Evolutionary conservation across 1,140 invertebrate genomes (phyloP).

Genomic region (Drosophila mayri): DNA sequence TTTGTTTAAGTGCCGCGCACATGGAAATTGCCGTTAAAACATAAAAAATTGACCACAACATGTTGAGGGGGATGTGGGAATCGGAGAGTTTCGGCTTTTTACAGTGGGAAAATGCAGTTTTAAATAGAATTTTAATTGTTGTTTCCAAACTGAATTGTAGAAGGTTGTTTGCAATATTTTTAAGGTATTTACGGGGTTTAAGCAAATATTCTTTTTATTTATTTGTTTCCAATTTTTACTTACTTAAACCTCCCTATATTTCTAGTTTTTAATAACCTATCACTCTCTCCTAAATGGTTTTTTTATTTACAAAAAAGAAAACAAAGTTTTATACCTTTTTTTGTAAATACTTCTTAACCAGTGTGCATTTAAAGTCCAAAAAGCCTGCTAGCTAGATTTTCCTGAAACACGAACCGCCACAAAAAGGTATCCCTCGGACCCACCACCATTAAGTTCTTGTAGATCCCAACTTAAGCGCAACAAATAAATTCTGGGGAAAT

Average conservation of each 20-base stretch:
- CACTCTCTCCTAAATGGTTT: too few relatives aligned
- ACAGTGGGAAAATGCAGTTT: not conserved
- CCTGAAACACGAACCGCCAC: conserved; percentile 15
- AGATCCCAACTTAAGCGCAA: conserved; percentile 10
- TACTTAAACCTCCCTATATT: not conserved
- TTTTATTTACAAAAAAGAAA: not conserved
- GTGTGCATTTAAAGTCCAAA: not conserved
- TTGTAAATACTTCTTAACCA: conserved; percentile 3
- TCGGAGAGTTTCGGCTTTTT: not conserved
- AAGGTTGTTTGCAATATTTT: not conserved
- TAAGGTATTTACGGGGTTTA: not conserved
- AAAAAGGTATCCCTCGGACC: not conserved
- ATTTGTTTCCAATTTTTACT: not conserved
- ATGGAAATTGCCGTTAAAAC: conserved; percentile 73
- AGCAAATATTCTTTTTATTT: not conserved
- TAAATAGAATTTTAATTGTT: not conserved
- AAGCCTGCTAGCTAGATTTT: conserved; percentile 7
- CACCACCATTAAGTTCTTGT: conserved; percentile 11
- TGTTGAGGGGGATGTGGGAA: conserved; percentile 1
- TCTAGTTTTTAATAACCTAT: too few relatives aligned
- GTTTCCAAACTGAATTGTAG: not conserved
- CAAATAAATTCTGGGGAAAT: conserved; percentile 61
- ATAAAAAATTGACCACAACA: conserved; percentile 60
- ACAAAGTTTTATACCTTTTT: not conserved
- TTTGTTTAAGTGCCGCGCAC: conserved; percentile 29